Evolutionary conservation across 2,113 vertebrate species (phyloP).

Genomic region (Aspiorhynchus laticeps): DNA sequence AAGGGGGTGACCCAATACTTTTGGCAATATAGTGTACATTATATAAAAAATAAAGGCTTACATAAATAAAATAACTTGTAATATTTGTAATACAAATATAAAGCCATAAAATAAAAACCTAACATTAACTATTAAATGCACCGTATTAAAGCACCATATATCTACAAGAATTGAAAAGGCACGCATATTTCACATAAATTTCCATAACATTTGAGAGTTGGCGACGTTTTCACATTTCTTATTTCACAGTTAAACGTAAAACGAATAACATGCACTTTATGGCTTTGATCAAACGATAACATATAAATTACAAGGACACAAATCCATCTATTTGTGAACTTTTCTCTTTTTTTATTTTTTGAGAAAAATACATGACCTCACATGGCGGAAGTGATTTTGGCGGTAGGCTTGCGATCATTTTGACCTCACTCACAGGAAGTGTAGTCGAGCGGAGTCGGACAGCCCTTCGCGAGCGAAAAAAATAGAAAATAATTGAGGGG

Average conservation of each 20-base stretch:
- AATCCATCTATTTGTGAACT: not conserved
- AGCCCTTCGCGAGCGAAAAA: slow-evolving; percentile 56
- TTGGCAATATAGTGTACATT: too few species aligned
- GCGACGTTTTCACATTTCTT: not conserved
- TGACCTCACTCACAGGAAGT: slow-evolving; percentile 68
- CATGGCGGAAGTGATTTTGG: slow-evolving; percentile 48
- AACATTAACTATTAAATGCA: not conserved
- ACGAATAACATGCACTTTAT: too few species aligned
- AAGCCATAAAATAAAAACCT: not conserved
- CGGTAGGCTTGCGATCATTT: not conserved
- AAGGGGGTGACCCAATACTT: too few species aligned
- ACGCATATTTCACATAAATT: not conserved
- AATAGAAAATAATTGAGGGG: slow-evolving; percentile 61
- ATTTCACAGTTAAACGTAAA: not conserved
- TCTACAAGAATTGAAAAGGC: not conserved
- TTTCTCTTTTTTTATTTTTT: not conserved
- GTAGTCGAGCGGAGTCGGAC: slow-evolving; percentile 55
- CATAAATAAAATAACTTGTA: not conserved
- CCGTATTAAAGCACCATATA: not conserved
- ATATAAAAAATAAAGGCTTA: not conserved
- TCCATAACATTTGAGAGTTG: not conserved
- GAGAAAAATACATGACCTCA: slow-evolving; percentile 31
- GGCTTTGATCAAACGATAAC: not conserved
- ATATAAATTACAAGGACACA: not conserved
- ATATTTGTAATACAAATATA: not conserved